Evolutionary conservation across 2,888 invertebrate species (phyloP).

Genomic region (Ichneumoninae sp.): DNA sequence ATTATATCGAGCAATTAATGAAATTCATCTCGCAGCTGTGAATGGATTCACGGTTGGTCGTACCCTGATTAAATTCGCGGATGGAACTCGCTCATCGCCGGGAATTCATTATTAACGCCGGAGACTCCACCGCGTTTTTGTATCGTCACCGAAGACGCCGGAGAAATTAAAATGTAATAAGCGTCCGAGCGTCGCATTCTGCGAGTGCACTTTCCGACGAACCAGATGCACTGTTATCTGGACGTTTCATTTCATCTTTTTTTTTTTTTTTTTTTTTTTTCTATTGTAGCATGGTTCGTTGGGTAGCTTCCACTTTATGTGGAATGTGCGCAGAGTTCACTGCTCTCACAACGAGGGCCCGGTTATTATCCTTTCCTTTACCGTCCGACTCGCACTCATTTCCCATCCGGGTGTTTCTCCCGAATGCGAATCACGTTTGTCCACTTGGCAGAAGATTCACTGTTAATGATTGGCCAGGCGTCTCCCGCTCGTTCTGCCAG

Average conservation of each 20-base stretch:
- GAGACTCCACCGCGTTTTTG: conserved; percentile 13
- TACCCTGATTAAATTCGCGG: conserved; percentile 61
- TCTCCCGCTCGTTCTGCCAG: conserved; percentile 41
- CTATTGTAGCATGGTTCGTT: conserved; percentile 52
- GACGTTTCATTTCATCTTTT: conserved; percentile 17
- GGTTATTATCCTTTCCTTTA: conserved; percentile 6
- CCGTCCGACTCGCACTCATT: conserved; percentile 7
- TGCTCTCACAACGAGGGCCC: conserved; percentile 10
- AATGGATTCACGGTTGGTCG: conserved; percentile 61
- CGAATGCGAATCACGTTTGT: conserved; percentile 64
- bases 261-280: background rate
- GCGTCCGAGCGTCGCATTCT: background rate
- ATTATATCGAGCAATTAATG: conserved; percentile 68
- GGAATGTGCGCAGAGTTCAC: conserved; percentile 38
- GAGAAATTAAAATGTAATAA: conserved; percentile 10
- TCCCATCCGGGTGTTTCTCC: conserved; percentile 26
- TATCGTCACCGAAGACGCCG: conserved; percentile 1
- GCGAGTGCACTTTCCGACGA: background rate
- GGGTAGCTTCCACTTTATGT: conserved; percentile 36
- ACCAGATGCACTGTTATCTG: conserved; percentile 5
- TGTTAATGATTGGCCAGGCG: conserved; percentile 60
- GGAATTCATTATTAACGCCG: conserved; percentile 60
- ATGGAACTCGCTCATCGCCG: conserved; percentile 40
- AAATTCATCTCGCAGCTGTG: conserved; percentile 63
- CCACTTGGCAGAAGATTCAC: conserved; percentile 66